Percentiles rank a stretch among this genome's conserved stretches.
These are phyloP conservation scores for Notolabrus celidotus DNA, from an alignment of 2,797 vertebrate species.

Conservation along the genomic window DNA sequence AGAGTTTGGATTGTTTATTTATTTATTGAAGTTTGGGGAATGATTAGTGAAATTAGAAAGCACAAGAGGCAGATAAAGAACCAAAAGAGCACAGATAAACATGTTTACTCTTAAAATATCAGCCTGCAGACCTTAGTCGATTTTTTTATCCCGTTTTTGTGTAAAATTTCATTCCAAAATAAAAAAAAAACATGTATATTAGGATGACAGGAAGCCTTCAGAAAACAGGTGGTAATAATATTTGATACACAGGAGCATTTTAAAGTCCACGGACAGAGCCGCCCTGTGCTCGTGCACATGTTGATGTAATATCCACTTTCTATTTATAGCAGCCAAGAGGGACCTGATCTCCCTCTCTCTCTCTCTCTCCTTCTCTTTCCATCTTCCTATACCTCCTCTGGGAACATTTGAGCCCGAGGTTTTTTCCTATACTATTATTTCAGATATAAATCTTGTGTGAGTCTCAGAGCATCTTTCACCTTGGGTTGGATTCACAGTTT, in stretches of 20 bases:
- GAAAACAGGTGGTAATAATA: constrained; percentile 44
- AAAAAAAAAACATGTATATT: background rate
- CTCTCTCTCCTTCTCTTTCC: constrained; percentile 2
- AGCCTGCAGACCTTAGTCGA: background rate
- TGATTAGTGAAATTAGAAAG: no score
- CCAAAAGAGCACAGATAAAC: no score
- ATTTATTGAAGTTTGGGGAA: no score
- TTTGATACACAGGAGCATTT: constrained; percentile 41
- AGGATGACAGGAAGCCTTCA: constrained; percentile 18
- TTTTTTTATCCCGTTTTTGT: background rate
- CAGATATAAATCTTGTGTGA: constrained; percentile 36
- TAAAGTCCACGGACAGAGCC: constrained; percentile 44
- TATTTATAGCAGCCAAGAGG: constrained; percentile 66
- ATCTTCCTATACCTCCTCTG: constrained; percentile 14
- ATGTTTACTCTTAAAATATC: background rate
- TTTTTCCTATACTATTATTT: constrained; percentile 13
- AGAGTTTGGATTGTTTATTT: no score
- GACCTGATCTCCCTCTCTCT: constrained; percentile 15
- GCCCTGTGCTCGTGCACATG: constrained; percentile 42
- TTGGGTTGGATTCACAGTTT: constrained; percentile 19
- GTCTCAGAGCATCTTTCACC: constrained; percentile 38
- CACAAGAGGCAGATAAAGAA: no score
- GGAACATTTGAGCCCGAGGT: constrained; percentile 13
- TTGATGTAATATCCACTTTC: constrained; percentile 69
- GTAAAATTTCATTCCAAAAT: background rate